Evolutionary conservation across 2,113 vertebrate genomes (phyloP).

Genomic region (Atlantisia rogersi): DNA sequence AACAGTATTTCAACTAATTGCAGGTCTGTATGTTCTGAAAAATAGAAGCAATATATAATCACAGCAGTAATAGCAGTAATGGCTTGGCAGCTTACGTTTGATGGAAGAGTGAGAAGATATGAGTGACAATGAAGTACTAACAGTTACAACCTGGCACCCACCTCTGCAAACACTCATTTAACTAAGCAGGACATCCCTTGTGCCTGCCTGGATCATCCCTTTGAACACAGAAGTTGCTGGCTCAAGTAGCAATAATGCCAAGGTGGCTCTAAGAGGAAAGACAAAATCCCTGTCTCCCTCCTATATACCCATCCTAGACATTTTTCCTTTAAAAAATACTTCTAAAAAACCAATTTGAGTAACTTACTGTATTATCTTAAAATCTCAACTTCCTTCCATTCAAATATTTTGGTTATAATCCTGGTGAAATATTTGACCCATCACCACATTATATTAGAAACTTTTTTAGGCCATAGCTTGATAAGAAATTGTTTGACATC

Average conservation of each 20-base stretch:
- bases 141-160: neutral
- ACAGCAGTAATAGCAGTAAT: neutral
- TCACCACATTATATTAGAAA: neutral
- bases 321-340: neutral
- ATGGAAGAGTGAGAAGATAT: neutral
- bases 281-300: neutral
- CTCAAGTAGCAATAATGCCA: neutral
- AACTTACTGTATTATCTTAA: neutral
- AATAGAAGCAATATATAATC: neutral
- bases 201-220: neutral
- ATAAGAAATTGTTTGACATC: neutral
- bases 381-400: neutral
- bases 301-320: neutral
- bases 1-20: neutral
- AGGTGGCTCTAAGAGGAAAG: neutral
- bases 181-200: neutral
- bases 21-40: neutral
- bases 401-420: neutral
- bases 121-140: neutral
- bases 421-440: neutral
- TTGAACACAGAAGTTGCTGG: neutral
- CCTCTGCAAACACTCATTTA: neutral
- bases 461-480: neutral
- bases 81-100: neutral
- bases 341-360: neutral